A percentile compares a stretch with the other conserved stretches of the same genome.
Evolutionary conservation across 2,797 vertebrate genomes (phyloP).

Genomic region (Danionella dracula): DNA sequence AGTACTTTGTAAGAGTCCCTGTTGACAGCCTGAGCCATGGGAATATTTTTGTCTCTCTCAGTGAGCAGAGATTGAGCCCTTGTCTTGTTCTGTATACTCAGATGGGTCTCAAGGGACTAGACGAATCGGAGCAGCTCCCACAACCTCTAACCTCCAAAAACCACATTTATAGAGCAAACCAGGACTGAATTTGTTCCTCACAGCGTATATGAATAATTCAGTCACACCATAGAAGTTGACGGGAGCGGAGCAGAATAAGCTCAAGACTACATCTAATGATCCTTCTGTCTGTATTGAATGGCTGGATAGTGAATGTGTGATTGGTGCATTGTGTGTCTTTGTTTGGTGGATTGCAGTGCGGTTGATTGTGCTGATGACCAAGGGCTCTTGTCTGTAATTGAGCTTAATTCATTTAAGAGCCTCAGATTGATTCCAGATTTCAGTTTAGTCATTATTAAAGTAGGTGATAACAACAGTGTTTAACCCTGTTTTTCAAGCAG

Average conservation of each 20-base stretch:
- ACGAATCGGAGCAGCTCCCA: slow-evolving; percentile 14
- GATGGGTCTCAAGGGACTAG: not conserved
- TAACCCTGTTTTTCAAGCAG: slow-evolving; percentile 13
- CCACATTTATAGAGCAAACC: not conserved
- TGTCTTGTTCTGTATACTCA: slow-evolving; percentile 1
- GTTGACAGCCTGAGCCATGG: slow-evolving; percentile 7
- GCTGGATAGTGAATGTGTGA: not conserved
- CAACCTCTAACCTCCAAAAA: slow-evolving; percentile 19
- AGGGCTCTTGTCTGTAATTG: slow-evolving; percentile 40
- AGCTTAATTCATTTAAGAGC: slow-evolving; percentile 37
- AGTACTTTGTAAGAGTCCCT: not conserved
- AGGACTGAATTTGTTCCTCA: not conserved
- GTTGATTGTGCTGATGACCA: slow-evolving; percentile 22
- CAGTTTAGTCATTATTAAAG: slow-evolving; percentile 19
- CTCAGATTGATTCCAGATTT: slow-evolving; percentile 15
- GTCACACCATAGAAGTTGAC: not conserved
- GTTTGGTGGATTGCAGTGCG: not conserved
- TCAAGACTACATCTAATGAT: too few species aligned
- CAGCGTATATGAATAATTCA: not conserved
- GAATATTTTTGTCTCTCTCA: slow-evolving; percentile 22
- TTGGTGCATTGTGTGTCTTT: slow-evolving; percentile 11
- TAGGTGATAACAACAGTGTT: slow-evolving; percentile 17
- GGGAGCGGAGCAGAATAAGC: not conserved
- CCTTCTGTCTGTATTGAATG: too few species aligned
- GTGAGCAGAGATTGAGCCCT: not conserved